Conservation (phyloP, 2,888 invertebrate species). For the Mesoligia furuncula region DNA sequence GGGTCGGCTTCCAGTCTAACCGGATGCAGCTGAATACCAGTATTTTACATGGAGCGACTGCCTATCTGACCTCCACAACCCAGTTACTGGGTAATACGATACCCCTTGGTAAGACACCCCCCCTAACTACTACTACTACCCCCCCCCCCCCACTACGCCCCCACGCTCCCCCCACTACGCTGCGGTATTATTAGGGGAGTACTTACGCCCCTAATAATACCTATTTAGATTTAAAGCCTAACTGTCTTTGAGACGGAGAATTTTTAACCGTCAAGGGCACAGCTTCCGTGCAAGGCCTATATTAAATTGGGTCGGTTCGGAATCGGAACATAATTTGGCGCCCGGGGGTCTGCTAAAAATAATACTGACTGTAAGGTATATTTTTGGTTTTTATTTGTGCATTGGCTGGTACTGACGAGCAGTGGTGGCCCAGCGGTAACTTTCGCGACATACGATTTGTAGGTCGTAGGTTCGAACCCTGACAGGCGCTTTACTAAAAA, state of each 20-base stretch:
- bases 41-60: too few relatives aligned
- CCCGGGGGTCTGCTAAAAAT: slow-evolving; percentile 36
- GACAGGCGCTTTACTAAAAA: not conserved
- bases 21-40: too few relatives aligned
- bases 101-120: too few relatives aligned
- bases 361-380: slow-evolving; percentile 18
- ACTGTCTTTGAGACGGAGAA: slow-evolving; percentile 13
- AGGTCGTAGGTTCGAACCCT: not conserved
- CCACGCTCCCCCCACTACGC: too few relatives aligned
- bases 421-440: not conserved
- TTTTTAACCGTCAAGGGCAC: slow-evolving; percentile 29
- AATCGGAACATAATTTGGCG: slow-evolving; percentile 30
- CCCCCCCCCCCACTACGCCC: too few relatives aligned
- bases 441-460: not conserved
- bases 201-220: slow-evolving; percentile 21
- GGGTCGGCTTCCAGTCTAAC: too few relatives aligned
- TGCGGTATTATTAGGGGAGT: too few relatives aligned
- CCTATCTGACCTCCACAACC: too few relatives aligned
- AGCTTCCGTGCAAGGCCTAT: slow-evolving; percentile 32
- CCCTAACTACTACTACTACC: too few relatives aligned
- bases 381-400: slow-evolving; percentile 16
- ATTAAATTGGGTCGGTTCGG: slow-evolving; percentile 27
- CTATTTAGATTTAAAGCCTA: slow-evolving; percentile 20
- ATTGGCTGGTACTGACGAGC: not conserved
- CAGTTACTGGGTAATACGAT: too few relatives aligned